Percentiles rank a stretch among this genome's conserved stretches.
These are phyloP conservation scores for Drosophila mayaguana DNA, from an alignment of 2,888 invertebrate species.

Conservation along the genomic window DNA sequence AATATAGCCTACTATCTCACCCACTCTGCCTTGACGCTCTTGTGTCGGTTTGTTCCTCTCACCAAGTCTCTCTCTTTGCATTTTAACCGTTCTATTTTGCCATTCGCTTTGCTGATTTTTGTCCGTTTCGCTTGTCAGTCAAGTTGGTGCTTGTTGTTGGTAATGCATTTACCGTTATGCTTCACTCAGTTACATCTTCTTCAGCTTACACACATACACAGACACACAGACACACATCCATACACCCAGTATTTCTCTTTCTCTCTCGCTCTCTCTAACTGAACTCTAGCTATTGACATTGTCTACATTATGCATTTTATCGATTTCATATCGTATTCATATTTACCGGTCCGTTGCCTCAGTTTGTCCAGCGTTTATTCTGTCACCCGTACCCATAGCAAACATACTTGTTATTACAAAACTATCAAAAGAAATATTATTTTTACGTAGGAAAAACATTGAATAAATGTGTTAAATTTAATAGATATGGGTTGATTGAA, in stretches of 20 bases:
- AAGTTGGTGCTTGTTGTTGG: constrained; percentile 22
- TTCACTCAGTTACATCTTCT: constrained; percentile 35
- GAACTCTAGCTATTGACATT: constrained; percentile 48
- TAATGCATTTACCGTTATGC: constrained; percentile 49
- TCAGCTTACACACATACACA: background rate
- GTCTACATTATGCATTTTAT: constrained; percentile 55
- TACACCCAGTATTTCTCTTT: background rate
- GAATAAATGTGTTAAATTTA: background rate
- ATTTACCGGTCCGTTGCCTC: constrained; percentile 33
- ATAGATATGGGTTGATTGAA: background rate
- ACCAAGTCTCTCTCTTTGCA: background rate
- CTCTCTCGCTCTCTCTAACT: background rate
- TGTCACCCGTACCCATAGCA: constrained; percentile 3
- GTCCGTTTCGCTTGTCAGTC: constrained; percentile 42
- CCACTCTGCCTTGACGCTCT: constrained; percentile 3
- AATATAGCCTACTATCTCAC: constrained; percentile 50
- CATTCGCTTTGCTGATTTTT: constrained; percentile 23
- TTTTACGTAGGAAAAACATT: background rate
- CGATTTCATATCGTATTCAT: constrained; percentile 52
- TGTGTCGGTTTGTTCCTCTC: background rate
- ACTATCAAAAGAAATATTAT: background rate
- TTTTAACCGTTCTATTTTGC: constrained; percentile 11
- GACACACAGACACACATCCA: background rate
- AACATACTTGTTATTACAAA: constrained; percentile 1
- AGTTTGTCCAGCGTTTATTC: constrained; percentile 24